These are phyloP conservation scores for Ernsta delagoae DNA, from an alignment of 2,888 invertebrate species.

Conservation along the genomic window DNA sequence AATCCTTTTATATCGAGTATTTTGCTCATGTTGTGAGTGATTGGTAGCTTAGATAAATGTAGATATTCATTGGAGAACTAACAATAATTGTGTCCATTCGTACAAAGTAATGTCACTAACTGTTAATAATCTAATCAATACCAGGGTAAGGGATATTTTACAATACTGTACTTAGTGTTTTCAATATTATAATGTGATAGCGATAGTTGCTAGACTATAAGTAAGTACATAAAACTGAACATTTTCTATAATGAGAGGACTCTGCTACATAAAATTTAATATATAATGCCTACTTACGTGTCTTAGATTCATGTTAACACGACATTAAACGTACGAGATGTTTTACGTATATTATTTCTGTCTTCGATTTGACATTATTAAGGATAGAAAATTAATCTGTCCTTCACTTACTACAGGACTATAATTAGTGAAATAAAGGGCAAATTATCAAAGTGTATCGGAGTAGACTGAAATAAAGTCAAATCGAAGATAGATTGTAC, in stretches of 20 bases:
- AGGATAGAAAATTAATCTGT: too few species aligned
- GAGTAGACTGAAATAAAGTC: too few species aligned
- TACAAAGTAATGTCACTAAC: conserved; percentile 17
- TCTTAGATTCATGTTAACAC: too few species aligned
- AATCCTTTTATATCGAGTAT: conserved; percentile 8
- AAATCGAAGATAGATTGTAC: too few species aligned
- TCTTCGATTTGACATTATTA: too few species aligned
- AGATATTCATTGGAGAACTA: not conserved
- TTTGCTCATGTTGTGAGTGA: conserved; percentile 10
- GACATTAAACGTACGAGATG: too few species aligned
- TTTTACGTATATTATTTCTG: too few species aligned
- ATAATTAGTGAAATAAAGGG: too few species aligned
- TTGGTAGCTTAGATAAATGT: conserved; percentile 8
- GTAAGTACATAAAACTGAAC: conserved; percentile 1
- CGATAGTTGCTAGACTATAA: conserved; percentile 3
- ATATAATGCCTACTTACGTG: too few species aligned
- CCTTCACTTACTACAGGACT: too few species aligned
- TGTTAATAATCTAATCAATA: conserved; percentile 18
- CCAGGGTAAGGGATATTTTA: conserved; percentile 33
- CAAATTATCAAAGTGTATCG: too few species aligned
- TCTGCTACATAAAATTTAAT: too few species aligned
- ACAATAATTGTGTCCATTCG: conserved; percentile 20
- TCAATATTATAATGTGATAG: conserved; percentile 11
- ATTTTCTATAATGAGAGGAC: not conserved
- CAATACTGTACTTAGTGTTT: conserved; percentile 8